phyloP scores from a whole-genome alignment of 1,140 invertebrate species.

The Drosophila sp. region DNA sequence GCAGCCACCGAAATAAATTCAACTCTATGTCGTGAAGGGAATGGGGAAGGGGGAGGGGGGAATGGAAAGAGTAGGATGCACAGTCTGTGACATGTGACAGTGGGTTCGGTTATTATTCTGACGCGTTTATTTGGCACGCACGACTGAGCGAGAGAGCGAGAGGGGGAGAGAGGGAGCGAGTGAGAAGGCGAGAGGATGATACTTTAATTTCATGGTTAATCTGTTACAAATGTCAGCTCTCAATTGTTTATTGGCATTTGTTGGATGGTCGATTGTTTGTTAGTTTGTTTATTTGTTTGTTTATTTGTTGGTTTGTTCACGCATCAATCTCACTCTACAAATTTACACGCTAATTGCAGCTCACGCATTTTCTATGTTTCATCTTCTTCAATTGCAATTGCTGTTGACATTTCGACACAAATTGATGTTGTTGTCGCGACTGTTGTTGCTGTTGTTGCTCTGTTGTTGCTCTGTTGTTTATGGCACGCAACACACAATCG shows the following conservation, averaged over 20 bases:
- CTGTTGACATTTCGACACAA: conserved; percentile 65
- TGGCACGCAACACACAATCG: conserved; percentile 38
- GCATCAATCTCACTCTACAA: not conserved
- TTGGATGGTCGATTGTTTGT: not conserved
- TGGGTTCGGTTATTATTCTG: conserved; percentile 46
- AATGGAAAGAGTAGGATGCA: no score
- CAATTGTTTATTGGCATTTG: conserved; percentile 42
- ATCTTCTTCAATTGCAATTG: conserved; percentile 22
- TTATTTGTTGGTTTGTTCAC: no score
- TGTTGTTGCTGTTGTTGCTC: conserved; percentile 31
- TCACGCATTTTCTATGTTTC: conserved; percentile 47
- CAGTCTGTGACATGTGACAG: conserved; percentile 10
- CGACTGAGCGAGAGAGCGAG: conserved; percentile 32
- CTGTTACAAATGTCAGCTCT: conserved; percentile 71
- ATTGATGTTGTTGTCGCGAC: conserved; percentile 32
- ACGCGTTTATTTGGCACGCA: conserved; percentile 48
- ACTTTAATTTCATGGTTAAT: conserved; percentile 72
- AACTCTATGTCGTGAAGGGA: conserved; percentile 21
- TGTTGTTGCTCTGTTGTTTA: conserved; percentile 34
- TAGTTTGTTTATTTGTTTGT: not conserved
- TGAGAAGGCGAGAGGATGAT: conserved; percentile 12
- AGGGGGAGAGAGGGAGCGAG: not conserved
- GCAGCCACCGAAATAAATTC: conserved; percentile 16
- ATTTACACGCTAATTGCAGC: conserved; percentile 62
- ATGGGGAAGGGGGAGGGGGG: not conserved